Base-by-base conservation (phyloP, 2,888 invertebrate genomes). In the Eudemis profundana region DNA sequence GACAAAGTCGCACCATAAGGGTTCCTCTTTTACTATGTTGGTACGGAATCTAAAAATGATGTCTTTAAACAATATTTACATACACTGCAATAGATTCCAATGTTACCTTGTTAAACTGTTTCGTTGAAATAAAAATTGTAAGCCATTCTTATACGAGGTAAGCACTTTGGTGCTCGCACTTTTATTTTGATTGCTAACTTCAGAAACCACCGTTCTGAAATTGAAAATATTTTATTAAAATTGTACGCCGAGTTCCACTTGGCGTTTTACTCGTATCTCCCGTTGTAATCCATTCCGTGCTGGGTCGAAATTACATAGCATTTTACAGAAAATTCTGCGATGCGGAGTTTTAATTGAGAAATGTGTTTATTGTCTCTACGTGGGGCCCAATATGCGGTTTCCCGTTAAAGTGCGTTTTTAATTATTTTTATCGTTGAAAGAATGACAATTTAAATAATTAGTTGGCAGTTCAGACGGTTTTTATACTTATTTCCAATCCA, bases 351-450 rank as follows among this genome's bases (percentile, higher is more conserved):
- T 78, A 79, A 83, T 80, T 79, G 79, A 77, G 75, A 78, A 77
- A 80, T 78, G 74, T 80, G 76, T 79, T 78, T 79, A 77, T 80
- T 81, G 75, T 80, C 79, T 74, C 68, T 74, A 72, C 70, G 70
- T 72, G 69, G 61, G 27, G 56, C 21, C 19, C 40, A 23, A 7
- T 42, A 51, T 44, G 15, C n/a, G 44, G 19, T 21, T 17, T 42
- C 21, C 47, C 27, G 50, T 27, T 42, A 53, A 57, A 12, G 36
- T 27, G 29, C 4, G 15, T 49, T 47, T 46, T 42, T 27, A 50
- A 19, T n/a, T 46, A 21, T n/a, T 21, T 46, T 42, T 46, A n/a
- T 59, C 7, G 14, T 7, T 36, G 3, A 36, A 47, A 14, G n/a
- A 1, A 29, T 14, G 46, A 44, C 17, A 15, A 10, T 56, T 44